These are phyloP conservation scores for Spea bombifrons DNA, from an alignment of 2,113 vertebrate genomes.

Conservation along the genomic window DNA sequence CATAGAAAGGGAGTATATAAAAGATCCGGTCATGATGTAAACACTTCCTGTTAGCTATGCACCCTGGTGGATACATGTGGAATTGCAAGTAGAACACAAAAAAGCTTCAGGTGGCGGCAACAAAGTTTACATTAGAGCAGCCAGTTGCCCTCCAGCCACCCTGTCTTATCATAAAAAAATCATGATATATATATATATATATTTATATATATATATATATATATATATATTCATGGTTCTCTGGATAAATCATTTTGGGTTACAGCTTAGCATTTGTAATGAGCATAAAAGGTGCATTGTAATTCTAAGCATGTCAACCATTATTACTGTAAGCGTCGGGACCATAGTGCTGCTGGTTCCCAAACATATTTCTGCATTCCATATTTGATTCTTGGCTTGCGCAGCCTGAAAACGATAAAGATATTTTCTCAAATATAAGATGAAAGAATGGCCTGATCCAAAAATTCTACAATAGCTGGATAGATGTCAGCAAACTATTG, in stretches of 20 bases:
- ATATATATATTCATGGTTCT: background rate
- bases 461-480: slow-evolving; percentile 38
- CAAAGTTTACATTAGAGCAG: too few relatives aligned
- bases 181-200: too few relatives aligned
- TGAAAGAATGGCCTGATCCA: slow-evolving; percentile 32
- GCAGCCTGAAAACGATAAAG: slow-evolving; percentile 1
- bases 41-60: too few relatives aligned
- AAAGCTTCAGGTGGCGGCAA: too few relatives aligned
- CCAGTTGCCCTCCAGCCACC: too few relatives aligned
- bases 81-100: too few relatives aligned
- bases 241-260: background rate
- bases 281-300: background rate
- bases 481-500: slow-evolving; percentile 45
- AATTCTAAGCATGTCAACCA: background rate
- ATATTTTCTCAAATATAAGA: slow-evolving; percentile 31
- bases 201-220: background rate
- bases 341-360: background rate
- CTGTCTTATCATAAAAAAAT: too few relatives aligned
- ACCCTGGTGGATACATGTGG: too few relatives aligned
- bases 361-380: slow-evolving; percentile 18
- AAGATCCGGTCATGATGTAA: too few relatives aligned
- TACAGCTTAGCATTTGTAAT: background rate
- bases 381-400: slow-evolving; percentile 19
- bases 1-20: too few relatives aligned
- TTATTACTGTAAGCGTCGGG: background rate